These are phyloP conservation scores for Drosophila bunnanda DNA, from an alignment of 2,888 invertebrate species.

Conservation along the genomic window DNA sequence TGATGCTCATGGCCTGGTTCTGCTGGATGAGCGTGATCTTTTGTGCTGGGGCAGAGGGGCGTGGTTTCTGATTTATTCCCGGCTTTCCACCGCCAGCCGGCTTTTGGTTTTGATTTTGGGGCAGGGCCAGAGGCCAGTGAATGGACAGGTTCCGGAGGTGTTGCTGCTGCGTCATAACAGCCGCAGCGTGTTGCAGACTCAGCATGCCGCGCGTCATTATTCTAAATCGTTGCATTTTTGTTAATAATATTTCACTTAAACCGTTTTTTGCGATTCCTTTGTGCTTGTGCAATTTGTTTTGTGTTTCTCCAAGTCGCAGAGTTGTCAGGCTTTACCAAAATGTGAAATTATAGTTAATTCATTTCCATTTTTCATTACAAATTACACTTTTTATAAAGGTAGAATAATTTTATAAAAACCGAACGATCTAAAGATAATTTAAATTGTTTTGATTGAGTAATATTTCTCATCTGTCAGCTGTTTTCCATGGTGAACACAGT, in stretches of 20 bases:
- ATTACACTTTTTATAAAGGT: neutral
- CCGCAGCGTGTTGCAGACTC: slow-evolving; percentile 14
- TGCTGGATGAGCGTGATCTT: slow-evolving; percentile 88
- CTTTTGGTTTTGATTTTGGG: slow-evolving; percentile 23
- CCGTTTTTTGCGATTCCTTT: slow-evolving; percentile 7
- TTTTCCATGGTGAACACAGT: neutral
- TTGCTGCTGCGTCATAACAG: slow-evolving; percentile 7
- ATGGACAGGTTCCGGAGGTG: slow-evolving; percentile 26
- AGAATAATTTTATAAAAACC: no score
- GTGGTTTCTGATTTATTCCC: slow-evolving; percentile 26
- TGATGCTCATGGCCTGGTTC: slow-evolving; percentile 87
- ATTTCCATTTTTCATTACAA: neutral
- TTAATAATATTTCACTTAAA: neutral
- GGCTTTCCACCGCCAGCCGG: slow-evolving; percentile 24
- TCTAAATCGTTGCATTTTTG: slow-evolving; percentile 22
- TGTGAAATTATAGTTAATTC: no score
- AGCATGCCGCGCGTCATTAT: slow-evolving; percentile 8
- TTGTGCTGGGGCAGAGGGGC: slow-evolving; percentile 48
- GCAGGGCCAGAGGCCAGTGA: slow-evolving; percentile 26
- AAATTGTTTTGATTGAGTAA: slow-evolving; percentile 7
- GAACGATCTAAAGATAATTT: neutral
- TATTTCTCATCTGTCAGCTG: slow-evolving; percentile 4
- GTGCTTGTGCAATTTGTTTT: slow-evolving; percentile 39
- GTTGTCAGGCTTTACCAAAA: slow-evolving; percentile 9
- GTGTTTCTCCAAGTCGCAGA: neutral